These are phyloP conservation scores for Labeo rohita DNA, from an alignment of 2,113 vertebrate species.

Conservation along the genomic window DNA sequence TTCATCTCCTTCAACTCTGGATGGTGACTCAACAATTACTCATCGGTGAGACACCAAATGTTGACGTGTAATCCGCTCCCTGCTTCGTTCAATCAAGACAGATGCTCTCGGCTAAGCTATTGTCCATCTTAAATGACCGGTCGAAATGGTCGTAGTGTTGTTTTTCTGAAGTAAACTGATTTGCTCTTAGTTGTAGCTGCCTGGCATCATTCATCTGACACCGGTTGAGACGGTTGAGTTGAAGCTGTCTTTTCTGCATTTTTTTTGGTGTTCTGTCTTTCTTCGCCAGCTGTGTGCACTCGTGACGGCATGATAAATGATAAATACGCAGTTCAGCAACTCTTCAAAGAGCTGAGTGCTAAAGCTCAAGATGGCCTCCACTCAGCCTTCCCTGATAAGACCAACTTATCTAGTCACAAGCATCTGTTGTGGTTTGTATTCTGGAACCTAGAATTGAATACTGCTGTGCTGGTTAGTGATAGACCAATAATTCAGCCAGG, in stretches of 20 bases:
- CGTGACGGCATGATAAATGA: conserved; percentile 37
- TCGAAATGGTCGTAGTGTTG: background rate
- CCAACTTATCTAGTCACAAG: background rate
- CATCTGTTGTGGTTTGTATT: conserved; percentile 11
- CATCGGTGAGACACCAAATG: conserved; percentile 64
- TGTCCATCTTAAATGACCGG: background rate
- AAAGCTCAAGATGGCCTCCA: conserved; percentile 44
- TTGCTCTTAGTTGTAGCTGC: background rate
- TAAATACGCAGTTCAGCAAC: conserved; percentile 19
- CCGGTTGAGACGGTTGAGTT: conserved; percentile 4
- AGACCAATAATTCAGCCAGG: background rate
- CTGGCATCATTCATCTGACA: background rate
- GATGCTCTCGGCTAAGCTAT: conserved; percentile 44
- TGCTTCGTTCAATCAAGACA: conserved; percentile 51
- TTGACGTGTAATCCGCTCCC: conserved; percentile 61
- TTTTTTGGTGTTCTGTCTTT: conserved; percentile 38
- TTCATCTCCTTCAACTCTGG: conserved; percentile 52
- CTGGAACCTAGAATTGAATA: background rate
- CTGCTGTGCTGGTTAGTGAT: conserved; percentile 11
- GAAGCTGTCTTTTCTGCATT: conserved; percentile 52
- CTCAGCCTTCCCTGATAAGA: conserved; percentile 19
- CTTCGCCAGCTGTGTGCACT: conserved; percentile 38
- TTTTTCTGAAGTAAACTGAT: conserved; percentile 56
- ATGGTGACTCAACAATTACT: conserved; percentile 70
- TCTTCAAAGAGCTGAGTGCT: conserved; percentile 44